Percentiles rank a stretch among this genome's conserved stretches.
Conservation (phyloP, 2,797 vertebrate species). For the Amniataba percoides region DNA sequence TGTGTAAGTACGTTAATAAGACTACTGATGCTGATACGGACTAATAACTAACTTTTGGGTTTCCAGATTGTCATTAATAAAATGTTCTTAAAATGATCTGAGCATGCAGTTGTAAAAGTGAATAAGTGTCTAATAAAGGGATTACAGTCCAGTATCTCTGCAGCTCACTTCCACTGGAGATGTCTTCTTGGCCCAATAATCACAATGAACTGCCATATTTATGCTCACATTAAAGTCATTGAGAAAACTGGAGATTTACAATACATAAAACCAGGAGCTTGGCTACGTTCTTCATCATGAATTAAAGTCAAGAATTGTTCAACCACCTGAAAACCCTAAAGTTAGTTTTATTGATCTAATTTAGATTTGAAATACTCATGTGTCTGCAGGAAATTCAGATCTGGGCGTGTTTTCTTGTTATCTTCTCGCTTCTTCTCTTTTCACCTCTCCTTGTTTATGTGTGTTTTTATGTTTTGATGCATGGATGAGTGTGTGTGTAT, state of each 20-base stretch:
- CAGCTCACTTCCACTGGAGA: background rate
- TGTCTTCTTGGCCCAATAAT: background rate
- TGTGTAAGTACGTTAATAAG: too few relatives aligned
- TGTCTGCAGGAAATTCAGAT: background rate
- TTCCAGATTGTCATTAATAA: background rate
- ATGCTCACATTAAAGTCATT: too few relatives aligned
- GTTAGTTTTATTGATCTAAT: too few relatives aligned
- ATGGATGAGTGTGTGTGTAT: background rate
- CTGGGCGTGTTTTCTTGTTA: background rate
- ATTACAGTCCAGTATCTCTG: too few relatives aligned
- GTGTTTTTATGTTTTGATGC: conserved; percentile 19
- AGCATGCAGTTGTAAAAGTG: background rate
- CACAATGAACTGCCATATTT: background rate
- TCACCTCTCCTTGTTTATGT: background rate
- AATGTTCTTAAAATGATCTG: background rate
- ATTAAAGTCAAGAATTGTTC: background rate
- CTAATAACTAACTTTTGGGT: background rate
- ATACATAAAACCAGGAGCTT: too few relatives aligned
- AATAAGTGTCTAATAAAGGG: too few relatives aligned
- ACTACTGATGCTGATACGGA: too few relatives aligned
- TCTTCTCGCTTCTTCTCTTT: background rate
- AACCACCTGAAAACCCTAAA: background rate
- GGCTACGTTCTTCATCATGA: too few relatives aligned
- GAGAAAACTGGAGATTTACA: too few relatives aligned
- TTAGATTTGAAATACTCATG: too few relatives aligned